Evolutionary conservation across 2,113 vertebrate species (phyloP), one percentile per base, ranked within the genome.

Genomic region (Dendropsophus ebraccatus): DNA sequence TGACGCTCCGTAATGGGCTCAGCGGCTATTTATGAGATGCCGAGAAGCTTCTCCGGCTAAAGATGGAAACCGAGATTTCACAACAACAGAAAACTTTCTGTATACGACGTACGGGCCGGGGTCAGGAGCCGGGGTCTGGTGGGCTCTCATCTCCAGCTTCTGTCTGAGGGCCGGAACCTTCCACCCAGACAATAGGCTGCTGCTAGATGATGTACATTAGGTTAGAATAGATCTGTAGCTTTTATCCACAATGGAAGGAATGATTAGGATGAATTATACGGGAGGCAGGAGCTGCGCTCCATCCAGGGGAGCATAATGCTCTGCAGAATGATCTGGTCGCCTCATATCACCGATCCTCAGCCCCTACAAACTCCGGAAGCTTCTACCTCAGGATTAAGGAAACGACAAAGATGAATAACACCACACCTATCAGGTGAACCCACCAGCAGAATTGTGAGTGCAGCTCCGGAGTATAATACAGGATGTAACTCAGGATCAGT

Each of bases 1-100:
- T 50, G 80, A 69, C 7, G 25, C 14, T 47, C 28, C 23, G 65
- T 62, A 67, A 81, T 50, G 79, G 41, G 25, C 9, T 21, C 32
- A 23, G 19, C 2, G 32, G 50, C 28, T 50, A 23, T 50, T 67
- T 30, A 23, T 69, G 80, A 69, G 41, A 21, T 1, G 30, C 3
- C 9, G 54, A 67, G 14, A 25, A 28, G 23, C 0, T 32, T 82
- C 47, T n/a, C 11, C n/a, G 47, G 19, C 3, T 23, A 14, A 49
- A 81, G 79, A 67, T 81, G 37, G 35, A 3, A 19, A 58, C 23
- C 1, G 77, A 80, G 77, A 80, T 25, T 58, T n/a, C 16, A 60
- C 21, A 60, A 25, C 54, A 54, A 52, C 13, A 30, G 21, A 52
- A 32, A 77, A 32, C 49, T 21, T 54, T 77, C 74, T 54, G 47